phyloP scores from a whole-genome alignment of 2,113 vertebrate genomes.

The Telmatochromis bifrenatus region DNA sequence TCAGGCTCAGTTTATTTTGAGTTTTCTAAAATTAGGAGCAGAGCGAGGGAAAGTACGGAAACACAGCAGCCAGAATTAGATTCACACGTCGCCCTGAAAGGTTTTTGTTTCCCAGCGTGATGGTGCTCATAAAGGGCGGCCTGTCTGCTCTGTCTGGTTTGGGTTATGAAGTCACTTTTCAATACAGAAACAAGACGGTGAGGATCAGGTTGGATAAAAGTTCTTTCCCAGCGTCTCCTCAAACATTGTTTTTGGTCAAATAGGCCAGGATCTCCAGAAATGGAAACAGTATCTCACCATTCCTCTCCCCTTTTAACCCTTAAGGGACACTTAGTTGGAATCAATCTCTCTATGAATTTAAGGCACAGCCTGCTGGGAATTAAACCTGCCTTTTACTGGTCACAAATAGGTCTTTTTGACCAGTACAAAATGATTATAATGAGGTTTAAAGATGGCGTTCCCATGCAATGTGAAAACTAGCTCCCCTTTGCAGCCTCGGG shows the following conservation, averaged over 20 bases:
- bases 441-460: constrained; percentile 46
- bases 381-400: not conserved
- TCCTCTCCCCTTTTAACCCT: not conserved
- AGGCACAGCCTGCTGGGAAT: not conserved
- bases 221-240: constrained; percentile 23
- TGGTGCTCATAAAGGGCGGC: not conserved
- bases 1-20: not conserved
- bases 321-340: not conserved
- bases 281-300: constrained; percentile 4
- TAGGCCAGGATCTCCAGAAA: not conserved
- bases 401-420: not conserved
- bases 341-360: not conserved
- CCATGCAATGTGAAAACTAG: not conserved
- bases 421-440: not conserved
- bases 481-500: not conserved
- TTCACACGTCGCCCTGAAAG: constrained; percentile 4
- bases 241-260: constrained; percentile 36
- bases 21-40: not conserved
- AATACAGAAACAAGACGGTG: constrained; percentile 18
- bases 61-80: not conserved
- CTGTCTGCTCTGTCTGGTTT: constrained; percentile 42
- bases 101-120: constrained; percentile 6
- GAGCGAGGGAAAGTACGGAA: not conserved
- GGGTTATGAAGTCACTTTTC: constrained; percentile 35
- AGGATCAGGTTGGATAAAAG: constrained; percentile 33